Conservation (phyloP, 2,888 invertebrate genomes). For the Acheta domesticus region DNA sequence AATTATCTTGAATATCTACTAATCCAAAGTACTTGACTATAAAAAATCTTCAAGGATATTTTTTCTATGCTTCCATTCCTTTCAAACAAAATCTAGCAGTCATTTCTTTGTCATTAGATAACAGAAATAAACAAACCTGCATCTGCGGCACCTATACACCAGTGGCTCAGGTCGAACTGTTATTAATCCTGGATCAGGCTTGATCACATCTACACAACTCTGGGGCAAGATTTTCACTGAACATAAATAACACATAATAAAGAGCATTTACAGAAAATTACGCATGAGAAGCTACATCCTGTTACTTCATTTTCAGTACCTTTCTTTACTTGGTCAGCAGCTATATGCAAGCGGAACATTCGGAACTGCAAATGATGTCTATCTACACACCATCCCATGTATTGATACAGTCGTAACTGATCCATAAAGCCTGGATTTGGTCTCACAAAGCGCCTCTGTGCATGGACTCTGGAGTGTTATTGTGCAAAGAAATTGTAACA, state of each 20-base stretch:
- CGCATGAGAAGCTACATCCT: constrained; percentile 9
- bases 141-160: constrained; percentile 79
- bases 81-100: too few relatives aligned
- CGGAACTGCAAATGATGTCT: constrained; percentile 68
- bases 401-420: constrained; percentile 73
- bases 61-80: too few relatives aligned
- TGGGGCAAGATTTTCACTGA: constrained; percentile 78
- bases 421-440: constrained; percentile 79
- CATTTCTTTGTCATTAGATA: too few relatives aligned
- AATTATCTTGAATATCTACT: too few relatives aligned
- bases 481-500: neutral
- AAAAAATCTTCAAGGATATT: too few relatives aligned
- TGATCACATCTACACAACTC: constrained; percentile 70
- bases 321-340: constrained; percentile 76
- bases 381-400: constrained; percentile 72
- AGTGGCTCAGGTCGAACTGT: constrained; percentile 76
- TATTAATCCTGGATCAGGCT: constrained; percentile 72
- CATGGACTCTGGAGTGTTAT: constrained; percentile 55
- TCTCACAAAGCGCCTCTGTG: constrained; percentile 67
- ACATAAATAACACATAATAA: constrained; percentile 32
- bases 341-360: constrained; percentile 70
- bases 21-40: too few relatives aligned
- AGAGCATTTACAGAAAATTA: neutral
- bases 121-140: constrained; percentile 50
- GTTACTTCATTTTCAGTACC: constrained; percentile 46